Percentiles rank a stretch among this genome's conserved stretches.
Conservation (phyloP, 2,888 invertebrate species). For the Anaspis maculata region DNA sequence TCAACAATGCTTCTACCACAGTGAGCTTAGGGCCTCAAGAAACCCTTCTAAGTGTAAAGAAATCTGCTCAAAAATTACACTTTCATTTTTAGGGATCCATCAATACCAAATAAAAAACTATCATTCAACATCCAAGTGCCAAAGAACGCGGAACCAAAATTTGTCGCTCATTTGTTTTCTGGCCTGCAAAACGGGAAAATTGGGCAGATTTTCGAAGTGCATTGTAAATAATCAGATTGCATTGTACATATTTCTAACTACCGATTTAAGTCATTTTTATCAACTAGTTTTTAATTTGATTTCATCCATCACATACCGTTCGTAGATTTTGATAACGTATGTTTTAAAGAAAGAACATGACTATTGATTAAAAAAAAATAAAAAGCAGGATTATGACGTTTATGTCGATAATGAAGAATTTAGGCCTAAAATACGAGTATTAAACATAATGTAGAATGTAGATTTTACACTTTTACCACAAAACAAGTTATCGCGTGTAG, state of each 20-base stretch:
- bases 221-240: conserved; percentile 17
- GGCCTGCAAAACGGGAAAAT: background rate
- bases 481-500: conserved; percentile 3
- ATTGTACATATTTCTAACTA: conserved; percentile 17
- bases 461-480: conserved; percentile 13
- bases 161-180: too few species aligned
- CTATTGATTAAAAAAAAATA: too few species aligned
- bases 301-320: too few species aligned
- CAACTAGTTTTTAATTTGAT: conserved; percentile 5
- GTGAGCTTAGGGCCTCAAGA: conserved; percentile 11
- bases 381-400: too few species aligned
- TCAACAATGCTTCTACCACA: conserved; percentile 9
- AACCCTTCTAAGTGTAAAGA: conserved; percentile 6
- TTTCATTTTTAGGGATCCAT: background rate
- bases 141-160: too few species aligned
- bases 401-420: too few species aligned
- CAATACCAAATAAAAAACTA: too few species aligned
- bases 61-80: conserved; percentile 6
- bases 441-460: conserved; percentile 9
- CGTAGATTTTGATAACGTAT: conserved; percentile 12
- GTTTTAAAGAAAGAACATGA: conserved; percentile 16
- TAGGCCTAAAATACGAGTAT: too few species aligned
- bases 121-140: too few species aligned
- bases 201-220: conserved; percentile 12
- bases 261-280: conserved; percentile 9